phyloP scores from a whole-genome alignment of 2,888 invertebrate genomes.

The Lepeophtheirus nordmannii region DNA sequence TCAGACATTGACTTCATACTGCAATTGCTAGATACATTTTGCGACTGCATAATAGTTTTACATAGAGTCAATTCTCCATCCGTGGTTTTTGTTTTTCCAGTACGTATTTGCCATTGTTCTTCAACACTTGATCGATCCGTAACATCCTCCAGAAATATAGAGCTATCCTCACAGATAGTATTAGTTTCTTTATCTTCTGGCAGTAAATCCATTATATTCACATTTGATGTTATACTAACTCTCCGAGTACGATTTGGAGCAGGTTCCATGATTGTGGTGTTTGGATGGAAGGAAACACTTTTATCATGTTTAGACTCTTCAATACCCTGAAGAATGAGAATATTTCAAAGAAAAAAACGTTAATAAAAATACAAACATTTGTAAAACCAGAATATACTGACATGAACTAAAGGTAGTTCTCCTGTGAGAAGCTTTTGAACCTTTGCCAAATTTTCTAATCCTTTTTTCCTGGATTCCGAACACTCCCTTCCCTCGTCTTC shows the following conservation, averaged over 20 bases:
- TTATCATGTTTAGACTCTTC: not conserved
- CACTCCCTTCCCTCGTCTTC: not conserved
- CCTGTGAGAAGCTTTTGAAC: conserved; percentile 1
- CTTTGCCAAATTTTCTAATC: not conserved
- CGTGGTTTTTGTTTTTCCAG: not conserved
- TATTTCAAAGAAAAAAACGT: not conserved
- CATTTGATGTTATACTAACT: not conserved
- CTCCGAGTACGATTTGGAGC: not conserved
- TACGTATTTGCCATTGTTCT: conserved; percentile 2
- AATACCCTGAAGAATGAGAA: not conserved
- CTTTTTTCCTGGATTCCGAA: not conserved
- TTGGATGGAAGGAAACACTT: not conserved
- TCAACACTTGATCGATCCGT: not conserved
- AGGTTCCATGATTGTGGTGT: conserved; percentile 2
- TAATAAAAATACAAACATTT: too few species aligned
- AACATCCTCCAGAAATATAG: not conserved
- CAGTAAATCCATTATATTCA: not conserved
- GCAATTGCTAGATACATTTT: not conserved
- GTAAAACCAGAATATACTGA: not conserved
- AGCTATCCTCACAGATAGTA: not conserved
- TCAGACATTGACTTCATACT: not conserved
- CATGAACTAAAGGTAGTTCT: not conserved
- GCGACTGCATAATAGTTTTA: not conserved
- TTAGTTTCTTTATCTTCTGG: not conserved
- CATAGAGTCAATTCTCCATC: not conserved